Evolutionary conservation across 2,113 vertebrate genomes (phyloP).

Genomic region (Lophotis ruficrista): DNA sequence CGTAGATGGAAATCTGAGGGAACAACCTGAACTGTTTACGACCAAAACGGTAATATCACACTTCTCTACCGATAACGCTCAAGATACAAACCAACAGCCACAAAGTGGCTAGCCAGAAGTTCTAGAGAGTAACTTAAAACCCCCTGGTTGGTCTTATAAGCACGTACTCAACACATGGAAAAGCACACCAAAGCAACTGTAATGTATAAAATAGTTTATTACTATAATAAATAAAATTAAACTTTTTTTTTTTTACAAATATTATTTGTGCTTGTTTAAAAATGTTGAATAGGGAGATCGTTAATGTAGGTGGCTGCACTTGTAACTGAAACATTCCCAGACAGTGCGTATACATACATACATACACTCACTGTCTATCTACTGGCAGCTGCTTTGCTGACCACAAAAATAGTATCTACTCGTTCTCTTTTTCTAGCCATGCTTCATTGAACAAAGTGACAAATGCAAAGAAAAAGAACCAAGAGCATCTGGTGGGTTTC

Average conservation of each 20-base stretch:
- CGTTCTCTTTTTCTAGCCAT: conserved; percentile 71
- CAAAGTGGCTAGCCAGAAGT: not conserved
- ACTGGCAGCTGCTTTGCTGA: conserved; percentile 82
- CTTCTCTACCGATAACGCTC: not conserved
- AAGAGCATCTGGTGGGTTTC: conserved; percentile 62
- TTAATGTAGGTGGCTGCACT: conserved; percentile 71
- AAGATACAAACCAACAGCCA: not conserved
- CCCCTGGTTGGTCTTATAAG: not conserved
- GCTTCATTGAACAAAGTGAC: conserved; percentile 76
- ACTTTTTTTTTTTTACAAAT: conserved; percentile 91
- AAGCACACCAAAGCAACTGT: conserved; percentile 37
- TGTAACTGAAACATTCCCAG: conserved; percentile 74
- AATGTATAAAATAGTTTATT: conserved; percentile 99
- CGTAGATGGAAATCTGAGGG: not conserved
- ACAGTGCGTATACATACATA: conserved; percentile 52
- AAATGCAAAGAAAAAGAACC: conserved; percentile 72
- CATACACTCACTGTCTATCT: conserved; percentile 28
- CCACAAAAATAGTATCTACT: conserved; percentile 83
- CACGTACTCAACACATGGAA: not conserved
- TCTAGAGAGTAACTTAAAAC: not conserved
- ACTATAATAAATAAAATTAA: conserved; percentile 90
- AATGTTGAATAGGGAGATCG: conserved; percentile 80
- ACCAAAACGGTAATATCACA: not conserved
- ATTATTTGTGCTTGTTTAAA: conserved; percentile 95
- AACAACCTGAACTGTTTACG: not conserved